Evolutionary conservation across 92 coral and sea anemone genomes (phyloP).

Genomic region (Heliopora coerulea): DNA sequence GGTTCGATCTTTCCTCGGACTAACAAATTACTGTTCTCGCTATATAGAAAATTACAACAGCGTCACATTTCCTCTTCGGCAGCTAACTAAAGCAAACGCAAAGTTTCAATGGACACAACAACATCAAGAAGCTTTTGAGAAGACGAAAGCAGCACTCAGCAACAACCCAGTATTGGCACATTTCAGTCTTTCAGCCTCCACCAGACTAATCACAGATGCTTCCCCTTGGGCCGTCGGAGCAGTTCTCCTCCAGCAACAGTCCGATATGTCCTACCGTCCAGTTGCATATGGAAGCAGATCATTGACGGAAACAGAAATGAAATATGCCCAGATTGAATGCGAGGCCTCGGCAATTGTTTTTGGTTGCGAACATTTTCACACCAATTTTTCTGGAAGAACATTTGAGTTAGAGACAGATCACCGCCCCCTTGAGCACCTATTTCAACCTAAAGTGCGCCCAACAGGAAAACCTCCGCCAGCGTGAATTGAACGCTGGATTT

Average conservation of each 20-base stretch:
- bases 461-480: constrained; percentile 46
- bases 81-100: constrained; percentile 40
- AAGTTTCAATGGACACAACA: constrained; percentile 38
- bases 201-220: constrained; percentile 44
- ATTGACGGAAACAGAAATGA: constrained; percentile 44
- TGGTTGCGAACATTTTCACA: constrained; percentile 60
- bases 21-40: no score
- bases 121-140: constrained; percentile 37
- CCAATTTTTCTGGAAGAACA: constrained; percentile 44
- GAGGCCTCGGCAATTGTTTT: constrained; percentile 1
- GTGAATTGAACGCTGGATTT: constrained; percentile 47
- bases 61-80: constrained; percentile 42
- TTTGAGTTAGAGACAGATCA: constrained; percentile 60
- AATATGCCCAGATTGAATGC: constrained; percentile 14
- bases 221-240: constrained; percentile 56
- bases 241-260: constrained; percentile 49
- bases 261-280: constrained; percentile 38
- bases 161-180: constrained; percentile 51
- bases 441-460: constrained; percentile 28
- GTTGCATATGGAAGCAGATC: constrained; percentile 52
- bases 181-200: constrained; percentile 36
- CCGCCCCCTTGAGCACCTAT: constrained; percentile 52
- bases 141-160: constrained; percentile 31
- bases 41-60: constrained; percentile 58
- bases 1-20: no score